These are phyloP conservation scores for Musca vetustissima DNA, from an alignment of 1,140 invertebrate species.

Conservation along the genomic window DNA sequence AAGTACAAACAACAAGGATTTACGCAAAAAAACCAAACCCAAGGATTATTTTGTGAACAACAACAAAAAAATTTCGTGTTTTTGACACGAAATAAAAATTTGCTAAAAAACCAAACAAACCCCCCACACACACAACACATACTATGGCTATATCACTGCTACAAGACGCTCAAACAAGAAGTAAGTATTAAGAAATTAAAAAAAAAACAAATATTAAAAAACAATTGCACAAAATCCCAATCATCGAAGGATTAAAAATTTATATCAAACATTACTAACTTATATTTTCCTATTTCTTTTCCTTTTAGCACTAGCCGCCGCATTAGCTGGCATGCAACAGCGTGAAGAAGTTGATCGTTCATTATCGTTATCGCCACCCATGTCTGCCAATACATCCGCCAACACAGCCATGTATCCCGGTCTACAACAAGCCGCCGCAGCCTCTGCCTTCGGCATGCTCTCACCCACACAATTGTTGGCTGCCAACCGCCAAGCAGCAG, in stretches of 20 bases:
- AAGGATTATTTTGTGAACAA: not conserved
- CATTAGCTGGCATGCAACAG: constrained; percentile 55
- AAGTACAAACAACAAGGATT: not conserved
- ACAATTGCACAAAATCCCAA: too few species aligned
- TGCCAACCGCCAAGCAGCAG: constrained; percentile 59
- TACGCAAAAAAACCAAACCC: not conserved
- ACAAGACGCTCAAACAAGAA: constrained; percentile 54
- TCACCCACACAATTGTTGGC: constrained; percentile 61
- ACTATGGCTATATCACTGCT: constrained; percentile 54
- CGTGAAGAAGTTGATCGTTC: constrained; percentile 55
- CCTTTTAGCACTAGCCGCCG: constrained; percentile 56
- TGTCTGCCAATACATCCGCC: constrained; percentile 47
- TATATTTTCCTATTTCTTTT: constrained; percentile 22
- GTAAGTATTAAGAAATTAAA: constrained; percentile 35
- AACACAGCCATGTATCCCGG: constrained; percentile 52
- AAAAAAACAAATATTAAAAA: too few species aligned
- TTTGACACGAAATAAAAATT: constrained; percentile 13
- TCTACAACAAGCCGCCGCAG: constrained; percentile 55
- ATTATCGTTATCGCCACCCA: constrained; percentile 50
- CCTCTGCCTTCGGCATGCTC: constrained; percentile 57
- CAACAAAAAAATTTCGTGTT: constrained; percentile 11
- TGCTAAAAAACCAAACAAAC: not conserved
- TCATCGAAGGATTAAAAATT: too few species aligned
- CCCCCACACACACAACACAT: constrained; percentile 13
- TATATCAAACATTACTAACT: constrained; percentile 24